Conservation (phyloP, 2,797 vertebrate species). For the Fistularia commersonii region DNA sequence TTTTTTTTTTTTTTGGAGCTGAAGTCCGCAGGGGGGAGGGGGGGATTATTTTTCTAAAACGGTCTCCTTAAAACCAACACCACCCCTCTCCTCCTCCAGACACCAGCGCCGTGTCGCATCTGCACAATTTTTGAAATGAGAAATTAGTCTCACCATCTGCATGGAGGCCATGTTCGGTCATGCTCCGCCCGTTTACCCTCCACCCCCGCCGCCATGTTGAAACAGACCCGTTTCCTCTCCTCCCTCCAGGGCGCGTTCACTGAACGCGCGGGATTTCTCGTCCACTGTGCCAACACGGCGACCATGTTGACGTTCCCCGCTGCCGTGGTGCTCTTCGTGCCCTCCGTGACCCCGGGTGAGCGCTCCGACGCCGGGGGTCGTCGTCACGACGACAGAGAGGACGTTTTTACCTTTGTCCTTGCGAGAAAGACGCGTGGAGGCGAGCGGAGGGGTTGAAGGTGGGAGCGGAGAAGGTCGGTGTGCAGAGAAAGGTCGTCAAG, state of each 20-base stretch:
- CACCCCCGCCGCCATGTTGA: neutral
- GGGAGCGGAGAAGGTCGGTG: too few species aligned
- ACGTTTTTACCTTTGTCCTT: constrained; percentile 41
- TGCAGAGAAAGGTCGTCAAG: too few species aligned
- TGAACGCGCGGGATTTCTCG: constrained; percentile 76
- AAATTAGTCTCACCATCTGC: constrained; percentile 46
- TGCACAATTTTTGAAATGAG: constrained; percentile 32
- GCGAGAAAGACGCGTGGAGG: too few species aligned
- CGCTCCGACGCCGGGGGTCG: too few species aligned
- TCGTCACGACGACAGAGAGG: constrained; percentile 36
- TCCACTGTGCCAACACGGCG: constrained; percentile 77
- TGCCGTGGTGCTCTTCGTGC: constrained; percentile 75
- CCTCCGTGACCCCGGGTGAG: constrained; percentile 86
- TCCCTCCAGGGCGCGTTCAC: constrained; percentile 76
- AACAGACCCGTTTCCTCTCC: constrained; percentile 15
- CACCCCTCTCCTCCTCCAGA: constrained; percentile 31
- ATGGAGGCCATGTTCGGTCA: constrained; percentile 36
- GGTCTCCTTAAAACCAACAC: constrained; percentile 22
- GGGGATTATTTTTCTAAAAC: constrained; percentile 41
- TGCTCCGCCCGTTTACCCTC: constrained; percentile 28
- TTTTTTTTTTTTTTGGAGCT: too few species aligned
- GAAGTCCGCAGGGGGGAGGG: too few species aligned
- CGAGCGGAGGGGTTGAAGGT: too few species aligned
- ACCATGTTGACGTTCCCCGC: constrained; percentile 80
- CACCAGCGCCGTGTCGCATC: too few species aligned